Base-by-base conservation (phyloP, 2,888 invertebrate genomes). In the Drosophila flavopinicola region DNA sequence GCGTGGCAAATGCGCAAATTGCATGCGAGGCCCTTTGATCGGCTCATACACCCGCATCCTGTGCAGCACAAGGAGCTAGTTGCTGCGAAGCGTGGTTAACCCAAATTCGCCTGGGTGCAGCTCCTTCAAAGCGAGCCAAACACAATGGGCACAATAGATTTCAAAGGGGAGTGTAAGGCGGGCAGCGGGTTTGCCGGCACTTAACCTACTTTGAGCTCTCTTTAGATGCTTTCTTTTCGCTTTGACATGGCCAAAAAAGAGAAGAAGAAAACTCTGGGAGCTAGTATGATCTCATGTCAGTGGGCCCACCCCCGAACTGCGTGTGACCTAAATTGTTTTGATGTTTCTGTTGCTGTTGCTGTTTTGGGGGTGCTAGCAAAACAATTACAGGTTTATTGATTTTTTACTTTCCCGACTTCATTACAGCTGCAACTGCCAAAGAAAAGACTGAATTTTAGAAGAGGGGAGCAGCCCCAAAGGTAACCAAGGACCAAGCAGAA, bases 361-460 rank as follows among this genome's bases (percentile, higher is more conserved):
- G 15, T 20, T 20, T 13, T 35, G 10, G 58, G 49, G 56, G 44
- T 44, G 66, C 11, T 13, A 25, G 41, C 41, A 39, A 42, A 75
- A 65, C 74, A 84, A 84, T 75, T 79, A 78, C 58, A 60, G 53
- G 23, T 47, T 44, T 80, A 84, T 80, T 80, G 84, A 84, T 80
- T 84, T 84, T 79, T 78, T 61, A 45, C 49, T 45, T 69, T 66
- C 15, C 13, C 15, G 13, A 32, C 39, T 54, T 61, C 33, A 42
- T 63, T 74, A 53, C 59, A 74, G 74, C 29, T 73, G 49, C 56
- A 63, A 60, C 87, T 87, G 83, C 84, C 87, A 83, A 76, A 71
- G 49, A 67, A 64, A 61, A 73, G 59, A 69, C 72, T 71, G 71
- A 72, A 35, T 23, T 33, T 49, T 47, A 38, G 25, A 10, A 15